phyloP scores from a whole-genome alignment of 2,888 invertebrate genomes.

The Cerceris rybyensis region DNA sequence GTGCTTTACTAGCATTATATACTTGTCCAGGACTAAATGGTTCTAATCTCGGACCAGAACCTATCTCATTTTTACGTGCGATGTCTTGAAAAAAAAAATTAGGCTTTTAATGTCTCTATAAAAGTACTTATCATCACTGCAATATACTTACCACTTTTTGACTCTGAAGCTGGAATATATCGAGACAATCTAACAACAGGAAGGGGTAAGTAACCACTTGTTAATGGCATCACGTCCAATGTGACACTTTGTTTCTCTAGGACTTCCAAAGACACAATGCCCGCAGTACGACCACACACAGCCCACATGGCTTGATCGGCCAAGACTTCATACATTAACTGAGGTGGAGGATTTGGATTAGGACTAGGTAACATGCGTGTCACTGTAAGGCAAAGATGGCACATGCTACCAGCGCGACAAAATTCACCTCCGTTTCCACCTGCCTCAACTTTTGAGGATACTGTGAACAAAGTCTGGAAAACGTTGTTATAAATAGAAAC shows the following conservation, averaged over 20 bases:
- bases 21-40: conserved; percentile 96
- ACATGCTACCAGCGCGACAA: conserved; percentile 94
- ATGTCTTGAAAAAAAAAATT: conserved; percentile 77
- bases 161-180: conserved; percentile 90
- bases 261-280: conserved; percentile 86
- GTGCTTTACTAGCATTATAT: conserved; percentile 95
- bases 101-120: conserved; percentile 29
- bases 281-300: conserved; percentile 94
- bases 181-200: conserved; percentile 94
- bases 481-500: conserved; percentile 48
- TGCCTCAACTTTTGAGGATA: conserved; percentile 90
- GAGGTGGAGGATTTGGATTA: conserved; percentile 74
- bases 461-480: conserved; percentile 90
- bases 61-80: conserved; percentile 81
- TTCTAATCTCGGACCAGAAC: conserved; percentile 89
- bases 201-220: conserved; percentile 93
- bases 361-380: conserved; percentile 82
- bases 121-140: not conserved
- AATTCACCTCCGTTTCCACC: conserved; percentile 89
- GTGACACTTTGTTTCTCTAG: conserved; percentile 88
- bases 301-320: conserved; percentile 97
- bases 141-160: conserved; percentile 76
- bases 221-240: conserved; percentile 96
- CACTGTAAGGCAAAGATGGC: conserved; percentile 90
- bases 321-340: conserved; percentile 95